Percentiles rank a stretch among this genome's conserved stretches.
Evolutionary conservation across 2,797 vertebrate genomes (phyloP).

Genomic region (Carcharodon carcharias): DNA sequence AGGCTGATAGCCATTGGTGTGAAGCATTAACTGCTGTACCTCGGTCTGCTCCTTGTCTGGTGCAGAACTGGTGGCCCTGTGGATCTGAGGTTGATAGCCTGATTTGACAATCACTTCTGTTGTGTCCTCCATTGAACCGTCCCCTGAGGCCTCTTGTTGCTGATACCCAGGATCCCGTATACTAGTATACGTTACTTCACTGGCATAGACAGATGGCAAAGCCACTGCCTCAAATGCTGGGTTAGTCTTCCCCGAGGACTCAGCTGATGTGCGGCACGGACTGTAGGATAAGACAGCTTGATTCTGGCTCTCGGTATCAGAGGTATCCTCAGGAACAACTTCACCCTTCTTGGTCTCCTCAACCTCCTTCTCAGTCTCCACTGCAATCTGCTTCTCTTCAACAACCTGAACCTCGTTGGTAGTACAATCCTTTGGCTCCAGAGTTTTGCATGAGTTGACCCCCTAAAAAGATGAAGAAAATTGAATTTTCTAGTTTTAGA

Average conservation of each 20-base stretch:
- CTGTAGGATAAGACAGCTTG: background rate
- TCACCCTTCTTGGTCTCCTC: background rate
- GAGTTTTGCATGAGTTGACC: slow-evolving; percentile 42
- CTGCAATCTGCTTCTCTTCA: background rate
- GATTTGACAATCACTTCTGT: background rate
- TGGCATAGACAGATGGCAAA: background rate
- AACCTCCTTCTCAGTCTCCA: background rate
- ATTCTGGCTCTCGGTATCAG: background rate
- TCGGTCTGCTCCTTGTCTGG: background rate
- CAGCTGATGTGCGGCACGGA: background rate
- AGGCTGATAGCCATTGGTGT: background rate
- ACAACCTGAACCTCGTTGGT: slow-evolving; percentile 51
- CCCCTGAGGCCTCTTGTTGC: background rate
- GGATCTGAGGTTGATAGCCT: slow-evolving; percentile 19
- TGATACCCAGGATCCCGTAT: background rate
- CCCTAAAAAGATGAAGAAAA: background rate
- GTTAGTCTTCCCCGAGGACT: background rate
- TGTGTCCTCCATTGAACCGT: background rate
- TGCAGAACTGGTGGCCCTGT: background rate
- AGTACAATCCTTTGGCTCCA: slow-evolving; percentile 50
- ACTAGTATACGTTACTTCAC: background rate
- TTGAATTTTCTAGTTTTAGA: background rate
- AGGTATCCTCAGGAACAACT: background rate
- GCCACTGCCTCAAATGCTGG: background rate
- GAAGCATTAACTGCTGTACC: background rate